phyloP scores from a whole-genome alignment of 2,797 vertebrate species.

The Oophaga sylvatica region DNA sequence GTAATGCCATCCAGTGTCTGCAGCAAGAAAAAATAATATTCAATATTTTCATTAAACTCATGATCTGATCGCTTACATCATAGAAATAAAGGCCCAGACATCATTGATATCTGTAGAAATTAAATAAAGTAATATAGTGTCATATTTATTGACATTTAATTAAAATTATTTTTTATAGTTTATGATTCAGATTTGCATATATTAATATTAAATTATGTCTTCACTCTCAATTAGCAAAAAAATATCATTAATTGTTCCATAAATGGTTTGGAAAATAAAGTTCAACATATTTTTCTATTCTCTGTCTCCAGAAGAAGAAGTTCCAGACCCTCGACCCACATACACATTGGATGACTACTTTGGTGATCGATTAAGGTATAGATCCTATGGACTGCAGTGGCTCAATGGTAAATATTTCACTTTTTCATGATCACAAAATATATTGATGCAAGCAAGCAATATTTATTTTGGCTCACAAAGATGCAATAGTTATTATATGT shows the following conservation, averaged over 20 bases:
- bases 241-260: not conserved
- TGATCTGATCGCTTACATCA: not conserved
- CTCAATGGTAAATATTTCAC: conserved; percentile 73
- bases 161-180: no score
- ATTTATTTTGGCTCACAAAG: no score
- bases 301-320: conserved; percentile 61
- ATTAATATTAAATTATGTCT: no score
- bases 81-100: no score
- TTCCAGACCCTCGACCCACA: conserved; percentile 66
- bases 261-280: not conserved
- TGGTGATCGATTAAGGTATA: conserved; percentile 67
- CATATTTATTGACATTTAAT: no score
- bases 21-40: not conserved
- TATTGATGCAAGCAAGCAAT: no score
- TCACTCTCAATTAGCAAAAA: not conserved
- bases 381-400: conserved; percentile 69
- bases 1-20: not conserved
- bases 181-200: no score
- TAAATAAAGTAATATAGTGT: no score
- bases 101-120: no score
- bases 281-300: conserved; percentile 29
- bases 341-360: conserved; percentile 76
- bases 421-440: not conserved
- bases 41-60: not conserved
- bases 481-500: no score